Base-by-base conservation (phyloP, 1,140 invertebrate species). In the Achatina immaculata region DNA sequence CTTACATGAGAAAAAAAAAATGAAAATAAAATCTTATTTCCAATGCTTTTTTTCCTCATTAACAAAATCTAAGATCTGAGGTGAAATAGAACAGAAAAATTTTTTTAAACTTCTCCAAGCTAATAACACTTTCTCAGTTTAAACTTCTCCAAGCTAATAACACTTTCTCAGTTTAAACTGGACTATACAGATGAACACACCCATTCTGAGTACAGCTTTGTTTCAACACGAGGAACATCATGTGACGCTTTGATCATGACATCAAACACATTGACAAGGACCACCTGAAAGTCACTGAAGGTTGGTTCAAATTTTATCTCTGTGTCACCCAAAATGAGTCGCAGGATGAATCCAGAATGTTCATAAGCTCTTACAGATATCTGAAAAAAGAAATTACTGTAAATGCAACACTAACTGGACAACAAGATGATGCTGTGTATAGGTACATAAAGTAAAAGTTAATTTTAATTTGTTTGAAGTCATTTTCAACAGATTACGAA, bases 291-390 rank as follows among this genome's bases (percentile, higher is more conserved):
- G 82, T 94, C 93, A 68, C 94, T 94, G 84, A 97, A 96, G 0
- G 94, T 93, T 0, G 96, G 96, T 77, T 96, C 95, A 90, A 96
- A 97, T 66, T 93, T 92, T 62, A 97, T 94, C 0, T 92, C 91
- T 24, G 94, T 93, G 34, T 94, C 94, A 85, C 94, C 93, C 71
- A 95, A 92, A 0, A 94, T 91, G 19, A 96, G 88, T 51, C 94
- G 93, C 74, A 97, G 92, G 68, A 95, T 92, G 87, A 97, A 96
- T 14, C 95, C 95, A 85, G 94, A 94, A 90, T 95, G 89, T 83
- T 92, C 89, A 86, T 88, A 88, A 14, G 89, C 88, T 82, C 86
- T 79, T 36, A 85, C 88, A 6, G 89, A 91, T 24, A 74, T 83
- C 87, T 89, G 79, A 42, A 82, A 66, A 62, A 45, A 43, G 38